These are phyloP conservation scores for Pyralis farinalis DNA, from an alignment of 2,888 invertebrate genomes.

Conservation along the genomic window DNA sequence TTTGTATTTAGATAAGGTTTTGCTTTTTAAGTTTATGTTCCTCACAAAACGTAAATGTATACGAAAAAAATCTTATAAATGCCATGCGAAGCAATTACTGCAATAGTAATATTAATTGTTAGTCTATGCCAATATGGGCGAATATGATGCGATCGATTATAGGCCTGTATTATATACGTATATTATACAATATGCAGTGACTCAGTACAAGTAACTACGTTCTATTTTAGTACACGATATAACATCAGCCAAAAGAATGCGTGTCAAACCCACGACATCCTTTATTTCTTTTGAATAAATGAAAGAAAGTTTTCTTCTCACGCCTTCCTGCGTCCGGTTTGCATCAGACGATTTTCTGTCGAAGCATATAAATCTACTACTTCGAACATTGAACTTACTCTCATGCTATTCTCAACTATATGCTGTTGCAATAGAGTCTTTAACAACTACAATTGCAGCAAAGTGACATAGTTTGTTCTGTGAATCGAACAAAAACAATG, in stretches of 20 bases:
- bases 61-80: too few relatives aligned
- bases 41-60: background rate
- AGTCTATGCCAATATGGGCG: too few relatives aligned
- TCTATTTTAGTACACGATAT: constrained; percentile 1
- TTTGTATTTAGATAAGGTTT: too few relatives aligned
- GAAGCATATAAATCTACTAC: constrained; percentile 34
- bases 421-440: constrained; percentile 11
- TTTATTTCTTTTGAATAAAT: constrained; percentile 55
- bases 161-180: too few relatives aligned
- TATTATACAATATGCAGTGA: too few relatives aligned
- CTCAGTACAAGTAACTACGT: too few relatives aligned
- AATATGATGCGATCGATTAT: too few relatives aligned
- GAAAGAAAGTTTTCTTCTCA: constrained; percentile 68
- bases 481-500: constrained; percentile 39
- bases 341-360: constrained; percentile 69
- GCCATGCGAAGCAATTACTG: too few relatives aligned
- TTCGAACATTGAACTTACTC: constrained; percentile 1
- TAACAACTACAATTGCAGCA: constrained; percentile 20
- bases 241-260: constrained; percentile 45
- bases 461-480: constrained; percentile 27
- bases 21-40: too few relatives aligned
- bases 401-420: constrained; percentile 26
- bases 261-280: constrained; percentile 63
- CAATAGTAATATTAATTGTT: too few relatives aligned
- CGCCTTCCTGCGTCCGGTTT: constrained; percentile 68